These are phyloP conservation scores for Epinotia nisella DNA, from an alignment of 2,888 invertebrate species.

Conservation along the genomic window DNA sequence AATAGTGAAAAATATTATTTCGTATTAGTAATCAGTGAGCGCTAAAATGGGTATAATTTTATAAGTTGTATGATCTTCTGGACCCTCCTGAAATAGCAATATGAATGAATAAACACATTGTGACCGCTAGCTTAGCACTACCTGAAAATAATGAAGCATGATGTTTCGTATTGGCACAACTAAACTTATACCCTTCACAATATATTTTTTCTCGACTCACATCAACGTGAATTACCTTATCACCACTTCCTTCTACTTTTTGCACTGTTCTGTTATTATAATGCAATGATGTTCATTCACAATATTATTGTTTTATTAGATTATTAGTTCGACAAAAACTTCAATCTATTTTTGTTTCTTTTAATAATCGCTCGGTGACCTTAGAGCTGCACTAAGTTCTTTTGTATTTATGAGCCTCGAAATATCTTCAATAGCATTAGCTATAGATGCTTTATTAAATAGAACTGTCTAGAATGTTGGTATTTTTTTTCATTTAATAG, in stretches of 20 bases:
- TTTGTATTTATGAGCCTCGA: background rate
- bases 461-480: too few relatives aligned
- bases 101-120: too few relatives aligned
- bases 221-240: constrained; percentile 20
- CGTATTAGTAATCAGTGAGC: too few relatives aligned
- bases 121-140: too few relatives aligned
- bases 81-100: too few relatives aligned
- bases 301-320: constrained; percentile 33
- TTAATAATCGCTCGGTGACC: constrained; percentile 5
- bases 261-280: constrained; percentile 37
- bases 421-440: background rate
- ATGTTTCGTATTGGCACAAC: background rate
- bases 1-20: too few relatives aligned
- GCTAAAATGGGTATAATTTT: too few relatives aligned
- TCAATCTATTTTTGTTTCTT: constrained; percentile 29
- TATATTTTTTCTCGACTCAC: background rate
- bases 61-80: too few relatives aligned
- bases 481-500: too few relatives aligned
- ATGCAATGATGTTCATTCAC: constrained; percentile 28
- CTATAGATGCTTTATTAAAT: too few relatives aligned
- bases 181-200: constrained; percentile 21
- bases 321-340: constrained; percentile 20
- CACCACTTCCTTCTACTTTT: constrained; percentile 37
- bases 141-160: too few relatives aligned
- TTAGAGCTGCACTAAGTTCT: constrained; percentile 14